Conservation (phyloP, 2,888 invertebrate genomes). For the Mythimna loreyi region DNA sequence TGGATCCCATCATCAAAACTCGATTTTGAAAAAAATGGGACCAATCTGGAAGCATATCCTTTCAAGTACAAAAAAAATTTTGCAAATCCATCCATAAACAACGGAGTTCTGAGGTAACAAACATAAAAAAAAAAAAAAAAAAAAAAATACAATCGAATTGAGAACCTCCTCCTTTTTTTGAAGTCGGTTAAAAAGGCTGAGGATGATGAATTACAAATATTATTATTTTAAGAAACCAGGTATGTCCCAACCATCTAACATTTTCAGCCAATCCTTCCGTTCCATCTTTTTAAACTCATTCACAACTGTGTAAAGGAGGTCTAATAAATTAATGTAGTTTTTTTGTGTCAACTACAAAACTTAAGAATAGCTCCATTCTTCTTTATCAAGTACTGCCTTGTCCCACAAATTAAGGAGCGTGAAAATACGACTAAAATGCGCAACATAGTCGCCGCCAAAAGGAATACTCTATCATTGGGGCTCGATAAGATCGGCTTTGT, state of each 20-base stretch:
- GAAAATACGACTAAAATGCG: constrained; percentile 58
- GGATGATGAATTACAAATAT: too few relatives aligned
- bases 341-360: not conserved
- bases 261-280: not conserved
- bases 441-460: constrained; percentile 63
- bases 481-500: constrained; percentile 67
- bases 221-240: not conserved
- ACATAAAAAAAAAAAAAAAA: too few relatives aligned
- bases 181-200: too few relatives aligned
- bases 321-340: not conserved
- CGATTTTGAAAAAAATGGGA: too few relatives aligned
- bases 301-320: not conserved
- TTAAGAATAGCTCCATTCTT: constrained; percentile 23
- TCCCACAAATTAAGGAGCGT: constrained; percentile 58
- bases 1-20: too few relatives aligned
- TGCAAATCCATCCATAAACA: too few relatives aligned
- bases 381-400: constrained; percentile 32
- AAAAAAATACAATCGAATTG: too few relatives aligned
- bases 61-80: too few relatives aligned
- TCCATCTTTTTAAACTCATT: too few relatives aligned
- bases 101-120: too few relatives aligned
- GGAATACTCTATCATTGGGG: constrained; percentile 65
- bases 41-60: too few relatives aligned
- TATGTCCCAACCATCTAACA: not conserved
- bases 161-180: too few relatives aligned